Percentiles rank a stretch among this genome's conserved stretches.
These are phyloP conservation scores for Sanderia malayensis DNA, from an alignment of 30 jellyfish, hydroid and myxozoan genomes.

Conservation along the genomic window DNA sequence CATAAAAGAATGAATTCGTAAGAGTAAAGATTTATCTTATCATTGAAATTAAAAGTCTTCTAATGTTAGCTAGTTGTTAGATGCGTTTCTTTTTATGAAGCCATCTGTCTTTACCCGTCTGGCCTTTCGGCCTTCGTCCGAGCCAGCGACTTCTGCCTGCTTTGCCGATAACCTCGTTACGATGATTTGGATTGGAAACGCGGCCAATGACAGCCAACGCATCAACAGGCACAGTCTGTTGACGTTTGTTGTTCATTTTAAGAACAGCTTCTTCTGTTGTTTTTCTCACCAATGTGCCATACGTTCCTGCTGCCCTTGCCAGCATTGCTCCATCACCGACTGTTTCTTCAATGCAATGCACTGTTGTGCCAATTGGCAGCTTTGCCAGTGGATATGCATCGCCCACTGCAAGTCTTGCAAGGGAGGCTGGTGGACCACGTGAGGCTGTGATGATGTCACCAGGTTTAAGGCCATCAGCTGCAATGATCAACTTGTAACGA, in stretches of 20 bases:
- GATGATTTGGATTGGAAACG: constrained; percentile 72
- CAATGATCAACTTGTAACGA: constrained; percentile 68
- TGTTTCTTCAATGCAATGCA: constrained; percentile 71
- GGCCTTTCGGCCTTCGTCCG: constrained; percentile 94
- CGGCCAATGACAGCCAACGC: constrained; percentile 94
- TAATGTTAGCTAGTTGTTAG: not conserved
- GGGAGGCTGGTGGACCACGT: constrained; percentile 86
- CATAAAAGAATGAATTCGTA: too few relatives aligned
- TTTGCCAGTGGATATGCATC: constrained; percentile 95
- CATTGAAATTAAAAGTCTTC: too few relatives aligned
- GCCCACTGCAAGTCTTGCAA: constrained; percentile 82
- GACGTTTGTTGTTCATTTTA: constrained; percentile 56
- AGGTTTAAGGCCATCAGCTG: constrained; percentile 83
- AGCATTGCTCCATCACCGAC: constrained; percentile 93
- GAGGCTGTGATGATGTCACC: constrained; percentile 92
- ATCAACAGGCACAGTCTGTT: constrained; percentile 55
- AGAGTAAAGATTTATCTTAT: too few relatives aligned
- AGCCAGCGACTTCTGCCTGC: constrained; percentile 99
- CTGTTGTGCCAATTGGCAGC: constrained; percentile 90
- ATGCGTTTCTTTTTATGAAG: constrained; percentile 78
- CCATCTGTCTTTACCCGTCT: constrained; percentile 95
- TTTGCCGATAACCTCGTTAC: constrained; percentile 85
- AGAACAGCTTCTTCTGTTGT: constrained; percentile 48
- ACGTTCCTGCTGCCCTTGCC: constrained; percentile 95
- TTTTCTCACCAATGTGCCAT: constrained; percentile 67